Percentiles rank a stretch among this genome's conserved stretches.
phyloP scores from a whole-genome alignment of 30 jellyfish, hydroid and myxozoan genomes.

The Pelagia noctiluca region DNA sequence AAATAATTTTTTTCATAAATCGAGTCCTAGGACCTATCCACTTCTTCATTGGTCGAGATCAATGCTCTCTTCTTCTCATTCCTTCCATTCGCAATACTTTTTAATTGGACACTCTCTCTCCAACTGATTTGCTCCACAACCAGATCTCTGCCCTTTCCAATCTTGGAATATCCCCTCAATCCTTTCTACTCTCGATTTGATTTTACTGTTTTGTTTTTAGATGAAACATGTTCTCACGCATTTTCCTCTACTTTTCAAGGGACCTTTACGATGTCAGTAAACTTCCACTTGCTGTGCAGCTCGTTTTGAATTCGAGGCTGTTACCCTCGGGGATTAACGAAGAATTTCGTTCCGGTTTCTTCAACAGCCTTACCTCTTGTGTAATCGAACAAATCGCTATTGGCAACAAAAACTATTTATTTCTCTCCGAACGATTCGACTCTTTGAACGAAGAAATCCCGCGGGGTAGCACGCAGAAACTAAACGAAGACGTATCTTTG shows the following conservation, averaged over 20 bases:
- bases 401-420: conserved; percentile 36
- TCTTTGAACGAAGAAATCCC: not conserved
- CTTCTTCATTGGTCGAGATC: no score
- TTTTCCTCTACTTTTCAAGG: conserved; percentile 13
- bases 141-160: no score
- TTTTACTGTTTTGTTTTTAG: not conserved
- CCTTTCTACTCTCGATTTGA: no score
- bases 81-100: no score
- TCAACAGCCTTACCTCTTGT: conserved; percentile 40
- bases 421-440: conserved; percentile 18
- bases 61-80: no score
- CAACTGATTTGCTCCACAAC: no score
- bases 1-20: no score
- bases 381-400: conserved; percentile 23
- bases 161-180: no score
- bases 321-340: not conserved
- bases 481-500: conserved; percentile 28
- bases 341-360: conserved; percentile 33
- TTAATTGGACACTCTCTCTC: no score
- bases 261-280: conserved; percentile 4
- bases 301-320: conserved; percentile 39
- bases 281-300: conserved; percentile 53
- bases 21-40: no score
- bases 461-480: not conserved
- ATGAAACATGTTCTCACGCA: not conserved